Percentiles rank a stretch among this genome's conserved stretches.
Evolutionary conservation across 2,113 vertebrate genomes (phyloP).

Genomic region (Leuciscus idus): DNA sequence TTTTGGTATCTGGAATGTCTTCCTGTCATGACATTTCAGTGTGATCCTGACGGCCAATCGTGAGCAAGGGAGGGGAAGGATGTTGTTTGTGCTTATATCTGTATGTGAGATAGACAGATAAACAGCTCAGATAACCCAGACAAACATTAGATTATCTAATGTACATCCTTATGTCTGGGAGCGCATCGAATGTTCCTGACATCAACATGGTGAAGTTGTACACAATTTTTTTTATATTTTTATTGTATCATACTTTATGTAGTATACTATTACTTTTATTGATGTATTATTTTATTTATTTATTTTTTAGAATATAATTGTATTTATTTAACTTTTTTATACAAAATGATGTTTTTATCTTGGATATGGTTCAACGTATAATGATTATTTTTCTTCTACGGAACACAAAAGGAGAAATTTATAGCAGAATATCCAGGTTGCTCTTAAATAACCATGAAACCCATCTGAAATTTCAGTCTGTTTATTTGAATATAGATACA

Average conservation of each 20-base stretch:
- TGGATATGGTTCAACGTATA: not conserved
- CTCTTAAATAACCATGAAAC: too few species aligned
- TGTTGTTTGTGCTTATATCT: conserved; percentile 33
- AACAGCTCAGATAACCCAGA: not conserved
- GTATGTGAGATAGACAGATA: conserved; percentile 9
- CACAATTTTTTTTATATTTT: not conserved
- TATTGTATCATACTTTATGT: not conserved
- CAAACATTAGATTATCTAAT: conserved; percentile 6
- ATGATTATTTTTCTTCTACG: not conserved
- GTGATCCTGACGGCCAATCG: conserved; percentile 16
- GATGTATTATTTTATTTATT: not conserved
- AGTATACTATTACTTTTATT: too few species aligned
- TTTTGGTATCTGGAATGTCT: conserved; percentile 47
- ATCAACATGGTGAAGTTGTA: not conserved
- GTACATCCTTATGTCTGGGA: not conserved
- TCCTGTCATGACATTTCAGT: conserved; percentile 36
- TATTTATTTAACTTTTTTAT: too few species aligned
- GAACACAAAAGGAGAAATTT: not conserved
- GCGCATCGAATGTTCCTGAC: not conserved
- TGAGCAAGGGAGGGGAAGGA: conserved; percentile 49
- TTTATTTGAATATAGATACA: too few species aligned
- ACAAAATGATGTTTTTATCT: not conserved
- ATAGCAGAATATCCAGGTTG: too few species aligned
- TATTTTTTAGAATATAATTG: not conserved
- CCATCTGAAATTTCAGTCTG: too few species aligned